A percentile compares a stretch with the other conserved stretches of the same genome.
phyloP scores from a whole-genome alignment of 2,888 invertebrate genomes.

The Hemaris fuciformis region DNA sequence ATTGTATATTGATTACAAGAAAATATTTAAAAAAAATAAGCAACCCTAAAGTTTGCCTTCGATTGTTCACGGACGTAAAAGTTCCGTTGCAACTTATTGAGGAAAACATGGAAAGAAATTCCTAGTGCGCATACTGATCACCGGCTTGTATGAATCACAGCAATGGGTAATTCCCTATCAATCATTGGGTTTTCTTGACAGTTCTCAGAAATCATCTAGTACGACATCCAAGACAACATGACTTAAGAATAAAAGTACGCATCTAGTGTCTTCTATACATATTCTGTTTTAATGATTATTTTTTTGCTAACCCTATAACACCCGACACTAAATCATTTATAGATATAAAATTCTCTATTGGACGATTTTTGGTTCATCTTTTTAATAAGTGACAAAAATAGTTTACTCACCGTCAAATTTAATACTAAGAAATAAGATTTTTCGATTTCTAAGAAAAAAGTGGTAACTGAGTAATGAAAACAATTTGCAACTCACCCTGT shows the following conservation, averaged over 20 bases:
- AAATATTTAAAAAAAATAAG: too few relatives aligned
- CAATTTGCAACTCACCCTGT: conserved; percentile 49
- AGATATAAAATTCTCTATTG: too few relatives aligned
- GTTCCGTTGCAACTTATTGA: not conserved
- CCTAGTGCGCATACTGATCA: not conserved
- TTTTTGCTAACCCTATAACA: too few relatives aligned
- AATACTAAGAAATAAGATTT: too few relatives aligned
- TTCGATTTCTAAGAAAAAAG: not conserved
- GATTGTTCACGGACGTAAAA: not conserved
- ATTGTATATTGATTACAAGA: too few relatives aligned
- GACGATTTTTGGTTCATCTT: too few relatives aligned
- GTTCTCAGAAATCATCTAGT: not conserved
- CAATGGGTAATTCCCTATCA: not conserved
- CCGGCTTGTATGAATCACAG: not conserved
- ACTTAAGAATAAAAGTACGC: not conserved
- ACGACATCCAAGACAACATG: not conserved
- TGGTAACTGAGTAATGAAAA: not conserved
- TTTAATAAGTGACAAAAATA: too few relatives aligned
- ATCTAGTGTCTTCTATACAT: too few relatives aligned
- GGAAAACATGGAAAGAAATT: not conserved
- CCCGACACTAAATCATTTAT: too few relatives aligned
- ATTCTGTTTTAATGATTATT: too few relatives aligned
- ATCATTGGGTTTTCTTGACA: not conserved
- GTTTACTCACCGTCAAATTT: too few relatives aligned
- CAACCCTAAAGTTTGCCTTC: too few relatives aligned